Evolutionary conservation across 2,797 vertebrate genomes (phyloP).

Genomic region (Molossus molossus): DNA sequence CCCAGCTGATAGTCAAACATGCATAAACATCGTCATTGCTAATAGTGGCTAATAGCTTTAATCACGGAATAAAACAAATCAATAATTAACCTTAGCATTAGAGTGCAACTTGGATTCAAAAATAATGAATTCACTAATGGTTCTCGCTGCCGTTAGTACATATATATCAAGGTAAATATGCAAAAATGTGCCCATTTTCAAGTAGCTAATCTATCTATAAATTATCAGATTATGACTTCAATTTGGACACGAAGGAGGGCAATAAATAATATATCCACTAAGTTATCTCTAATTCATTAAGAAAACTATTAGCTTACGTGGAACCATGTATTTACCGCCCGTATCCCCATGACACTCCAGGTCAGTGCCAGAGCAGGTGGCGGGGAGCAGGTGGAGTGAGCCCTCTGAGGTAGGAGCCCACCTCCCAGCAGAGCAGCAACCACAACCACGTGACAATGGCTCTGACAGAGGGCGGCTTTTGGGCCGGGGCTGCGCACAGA

Average conservation of each 20-base stretch:
- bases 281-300: constrained; percentile 69
- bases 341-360: neutral
- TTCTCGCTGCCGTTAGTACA: constrained; percentile 71
- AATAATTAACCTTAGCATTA: constrained; percentile 86
- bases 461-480: neutral
- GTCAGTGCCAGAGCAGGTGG: neutral
- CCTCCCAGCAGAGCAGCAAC: neutral
- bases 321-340: constrained; percentile 39
- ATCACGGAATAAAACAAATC: constrained; percentile 87
- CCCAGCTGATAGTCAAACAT: constrained; percentile 79
- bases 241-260: constrained; percentile 34
- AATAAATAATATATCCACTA: constrained; percentile 68
- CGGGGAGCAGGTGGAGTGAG: neutral
- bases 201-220: constrained; percentile 74
- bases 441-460: neutral
- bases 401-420: neutral
- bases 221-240: constrained; percentile 75
- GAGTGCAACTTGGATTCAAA: constrained; percentile 81
- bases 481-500: no score
- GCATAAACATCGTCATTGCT: constrained; percentile 83
- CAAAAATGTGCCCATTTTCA: constrained; percentile 74
- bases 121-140: constrained; percentile 83
- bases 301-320: constrained; percentile 56
- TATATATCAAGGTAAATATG: constrained; percentile 77
- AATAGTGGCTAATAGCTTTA: constrained; percentile 85